These are phyloP conservation scores for Ptiloglossa arizonensis DNA, from an alignment of 1,140 invertebrate genomes.

Conservation along the genomic window DNA sequence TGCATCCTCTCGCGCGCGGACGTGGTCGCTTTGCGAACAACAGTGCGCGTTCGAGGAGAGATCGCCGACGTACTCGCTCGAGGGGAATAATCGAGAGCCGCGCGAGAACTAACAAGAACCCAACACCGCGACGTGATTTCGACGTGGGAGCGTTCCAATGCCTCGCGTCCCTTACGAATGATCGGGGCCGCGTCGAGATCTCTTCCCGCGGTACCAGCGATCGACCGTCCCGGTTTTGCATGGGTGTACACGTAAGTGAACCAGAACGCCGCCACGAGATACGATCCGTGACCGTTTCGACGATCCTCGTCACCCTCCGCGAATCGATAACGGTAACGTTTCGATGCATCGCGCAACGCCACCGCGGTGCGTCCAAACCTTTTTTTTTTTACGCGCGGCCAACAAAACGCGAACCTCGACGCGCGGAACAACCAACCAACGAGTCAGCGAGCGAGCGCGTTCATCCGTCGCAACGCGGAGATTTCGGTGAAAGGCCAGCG, in stretches of 20 bases:
- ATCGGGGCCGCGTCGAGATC: background rate
- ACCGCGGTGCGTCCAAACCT: too few relatives aligned
- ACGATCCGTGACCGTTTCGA: background rate
- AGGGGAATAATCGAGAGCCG: too few relatives aligned
- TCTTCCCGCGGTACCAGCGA: background rate
- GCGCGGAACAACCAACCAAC: too few relatives aligned
- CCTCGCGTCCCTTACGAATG: background rate
- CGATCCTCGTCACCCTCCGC: background rate
- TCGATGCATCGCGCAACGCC: too few relatives aligned
- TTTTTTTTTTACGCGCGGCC: too few relatives aligned
- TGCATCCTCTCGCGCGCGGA: background rate
- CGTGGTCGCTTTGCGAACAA: constrained; percentile 13
- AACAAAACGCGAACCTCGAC: background rate
- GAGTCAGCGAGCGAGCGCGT: background rate
- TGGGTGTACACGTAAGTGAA: constrained; percentile 69
- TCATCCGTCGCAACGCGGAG: background rate
- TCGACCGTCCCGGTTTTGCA: constrained; percentile 57
- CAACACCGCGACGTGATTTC: too few relatives aligned
- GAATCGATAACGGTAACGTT: background rate
- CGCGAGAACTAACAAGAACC: too few relatives aligned
- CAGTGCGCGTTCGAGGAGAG: constrained; percentile 25
- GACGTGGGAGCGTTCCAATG: background rate
- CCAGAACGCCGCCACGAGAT: constrained; percentile 8
- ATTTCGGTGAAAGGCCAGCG: constrained; percentile 1
- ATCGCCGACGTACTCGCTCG: background rate